A percentile compares a stretch with the other conserved stretches of the same genome.
Conservation (phyloP, 2,888 invertebrate genomes). For the Drosophila melanosoma region DNA sequence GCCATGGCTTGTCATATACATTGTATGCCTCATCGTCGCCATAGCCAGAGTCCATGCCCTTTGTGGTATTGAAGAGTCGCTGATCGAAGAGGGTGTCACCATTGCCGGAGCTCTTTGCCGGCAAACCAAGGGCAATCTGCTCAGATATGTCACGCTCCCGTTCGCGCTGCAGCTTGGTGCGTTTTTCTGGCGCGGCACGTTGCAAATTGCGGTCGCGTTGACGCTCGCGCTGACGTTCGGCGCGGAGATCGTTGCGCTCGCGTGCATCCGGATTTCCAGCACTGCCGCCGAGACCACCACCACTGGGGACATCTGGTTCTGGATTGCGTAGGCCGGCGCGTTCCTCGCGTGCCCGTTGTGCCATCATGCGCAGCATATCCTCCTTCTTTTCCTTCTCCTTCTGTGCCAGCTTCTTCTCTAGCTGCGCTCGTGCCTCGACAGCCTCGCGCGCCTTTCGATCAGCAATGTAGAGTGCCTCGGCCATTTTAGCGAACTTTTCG, state of each 20-base stretch:
- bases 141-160: constrained; percentile 99
- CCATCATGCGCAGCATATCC: constrained; percentile 95
- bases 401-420: constrained; percentile 98
- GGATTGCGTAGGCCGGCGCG: constrained; percentile 89
- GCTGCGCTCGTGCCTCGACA: constrained; percentile 97
- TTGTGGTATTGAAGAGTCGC: constrained; percentile 96
- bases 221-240: constrained; percentile 95
- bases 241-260: constrained; percentile 94
- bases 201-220: constrained; percentile 97
- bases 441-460: constrained; percentile 98
- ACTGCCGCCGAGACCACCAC: constrained; percentile 3
- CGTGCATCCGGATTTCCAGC: constrained; percentile 86
- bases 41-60: constrained; percentile 96
- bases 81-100: constrained; percentile 97
- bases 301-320: constrained; percentile 83
- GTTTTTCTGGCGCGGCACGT: constrained; percentile 97
- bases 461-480: constrained; percentile 98
- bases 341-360: constrained; percentile 97
- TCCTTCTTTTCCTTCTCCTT: constrained; percentile 99
- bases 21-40: constrained; percentile 99
- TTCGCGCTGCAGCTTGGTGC: constrained; percentile 94
- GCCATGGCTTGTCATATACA: constrained; percentile 99
- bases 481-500: constrained; percentile 99
- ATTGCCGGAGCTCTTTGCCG: constrained; percentile 90
- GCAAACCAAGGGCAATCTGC: constrained; percentile 98